A percentile compares a stretch with the other conserved stretches of the same genome.
Evolutionary conservation across 2,888 invertebrate genomes (phyloP).

Genomic region (Lymantria monacha): DNA sequence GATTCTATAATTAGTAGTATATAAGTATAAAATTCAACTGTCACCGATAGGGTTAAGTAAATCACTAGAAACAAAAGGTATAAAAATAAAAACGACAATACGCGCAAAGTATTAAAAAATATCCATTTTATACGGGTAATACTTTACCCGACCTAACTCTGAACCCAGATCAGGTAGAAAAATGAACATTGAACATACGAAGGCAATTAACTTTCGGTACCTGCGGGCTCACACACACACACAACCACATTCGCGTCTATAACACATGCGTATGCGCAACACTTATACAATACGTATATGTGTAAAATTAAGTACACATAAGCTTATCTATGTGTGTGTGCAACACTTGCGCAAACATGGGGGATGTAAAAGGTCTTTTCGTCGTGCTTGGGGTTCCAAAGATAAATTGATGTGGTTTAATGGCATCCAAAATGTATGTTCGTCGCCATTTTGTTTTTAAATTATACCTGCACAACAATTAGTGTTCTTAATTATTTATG

Average conservation of each 20-base stretch:
- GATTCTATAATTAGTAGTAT: no score
- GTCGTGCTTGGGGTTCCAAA: constrained; percentile 27
- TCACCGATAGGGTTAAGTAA: constrained; percentile 16
- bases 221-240: constrained; percentile 60
- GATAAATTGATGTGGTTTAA: constrained; percentile 70
- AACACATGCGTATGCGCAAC: neutral
- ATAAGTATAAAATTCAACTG: neutral
- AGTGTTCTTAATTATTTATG: neutral
- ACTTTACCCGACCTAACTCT: constrained; percentile 42
- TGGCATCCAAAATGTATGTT: constrained; percentile 74
- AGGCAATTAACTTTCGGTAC: constrained; percentile 79
- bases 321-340: constrained; percentile 38
- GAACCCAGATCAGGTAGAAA: constrained; percentile 64
- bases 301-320: neutral
- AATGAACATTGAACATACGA: constrained; percentile 76
- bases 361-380: constrained; percentile 43
- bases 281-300: constrained; percentile 8
- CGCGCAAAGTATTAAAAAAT: constrained; percentile 30
- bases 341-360: constrained; percentile 71
- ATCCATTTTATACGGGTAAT: constrained; percentile 28
- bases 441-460: constrained; percentile 60
- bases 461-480: constrained; percentile 22
- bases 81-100: constrained; percentile 22
- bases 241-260: neutral
- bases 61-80: constrained; percentile 8